Evolutionary conservation across 2,888 invertebrate genomes (phyloP).

Genomic region (Ommatoiulus sabulosus): DNA sequence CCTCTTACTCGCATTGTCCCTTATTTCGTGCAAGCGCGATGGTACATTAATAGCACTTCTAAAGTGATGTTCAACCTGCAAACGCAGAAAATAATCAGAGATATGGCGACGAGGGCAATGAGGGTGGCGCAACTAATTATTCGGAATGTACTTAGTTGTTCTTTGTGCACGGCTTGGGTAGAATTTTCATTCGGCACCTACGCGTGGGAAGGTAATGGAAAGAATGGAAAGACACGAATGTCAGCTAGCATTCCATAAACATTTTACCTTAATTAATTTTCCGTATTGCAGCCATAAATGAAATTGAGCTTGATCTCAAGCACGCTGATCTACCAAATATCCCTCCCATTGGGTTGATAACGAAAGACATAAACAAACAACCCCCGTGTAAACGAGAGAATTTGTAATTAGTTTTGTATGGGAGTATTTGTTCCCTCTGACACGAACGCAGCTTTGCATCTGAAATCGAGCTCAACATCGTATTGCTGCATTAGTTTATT

Average conservation of each 20-base stretch:
- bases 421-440: no score
- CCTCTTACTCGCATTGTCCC: background rate
- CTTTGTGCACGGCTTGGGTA: constrained; percentile 1
- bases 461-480: background rate
- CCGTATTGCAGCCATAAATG: background rate
- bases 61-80: constrained; percentile 47
- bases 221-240: background rate
- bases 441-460: background rate
- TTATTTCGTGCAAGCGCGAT: background rate
- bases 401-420: no score
- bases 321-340: background rate
- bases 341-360: background rate
- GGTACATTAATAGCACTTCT: background rate
- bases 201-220: background rate
- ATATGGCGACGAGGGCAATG: constrained; percentile 30
- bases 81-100: constrained; percentile 45
- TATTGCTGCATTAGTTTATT: background rate
- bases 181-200: constrained; percentile 47
- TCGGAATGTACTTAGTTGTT: constrained; percentile 52
- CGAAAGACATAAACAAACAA: background rate
- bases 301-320: background rate
- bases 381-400: background rate
- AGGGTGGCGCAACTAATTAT: constrained; percentile 54
- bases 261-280: background rate
- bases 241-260: background rate